Percentiles rank a stretch among this genome's conserved stretches.
These are phyloP conservation scores for Holothuria glaberrima DNA, from an alignment of 35 echinoderm and acorn worm species.

Conservation along the genomic window DNA sequence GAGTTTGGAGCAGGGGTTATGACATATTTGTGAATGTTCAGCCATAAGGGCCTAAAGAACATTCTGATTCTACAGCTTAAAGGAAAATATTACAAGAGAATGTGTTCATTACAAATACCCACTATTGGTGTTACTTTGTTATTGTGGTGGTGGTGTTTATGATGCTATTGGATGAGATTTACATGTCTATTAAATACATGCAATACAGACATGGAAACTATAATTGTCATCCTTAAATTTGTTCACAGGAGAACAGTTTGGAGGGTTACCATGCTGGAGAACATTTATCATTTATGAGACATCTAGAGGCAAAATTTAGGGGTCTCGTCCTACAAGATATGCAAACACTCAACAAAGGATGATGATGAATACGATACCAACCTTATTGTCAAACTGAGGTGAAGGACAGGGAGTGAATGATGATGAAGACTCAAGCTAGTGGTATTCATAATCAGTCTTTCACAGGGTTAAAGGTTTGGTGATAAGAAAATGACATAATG, in stretches of 20 bases:
- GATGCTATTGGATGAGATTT: neutral
- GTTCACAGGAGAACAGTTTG: constrained; percentile 73
- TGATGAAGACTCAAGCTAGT: no score
- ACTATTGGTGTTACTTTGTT: neutral
- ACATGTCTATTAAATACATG: neutral
- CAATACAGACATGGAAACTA: neutral
- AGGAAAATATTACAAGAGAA: neutral
- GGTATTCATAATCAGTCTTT: no score
- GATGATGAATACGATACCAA: neutral
- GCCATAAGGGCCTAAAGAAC: neutral
- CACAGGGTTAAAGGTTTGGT: no score
- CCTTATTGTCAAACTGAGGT: no score
- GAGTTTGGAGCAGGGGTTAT: no score
- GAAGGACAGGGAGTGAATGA: no score
- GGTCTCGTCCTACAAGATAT: constrained; percentile 78
- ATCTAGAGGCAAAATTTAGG: constrained; percentile 74
- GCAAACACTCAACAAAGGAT: constrained; percentile 68
- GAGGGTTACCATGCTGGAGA: constrained; percentile 77
- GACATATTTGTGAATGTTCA: no score
- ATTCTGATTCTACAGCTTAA: neutral
- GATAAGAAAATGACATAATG: no score
- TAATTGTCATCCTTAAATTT: neutral
- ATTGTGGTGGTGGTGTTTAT: neutral
- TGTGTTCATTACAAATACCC: no score
- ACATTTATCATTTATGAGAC: constrained; percentile 79